Base-by-base conservation (phyloP, 2,797 vertebrate genomes). In the Acanthurus leucopareius region DNA sequence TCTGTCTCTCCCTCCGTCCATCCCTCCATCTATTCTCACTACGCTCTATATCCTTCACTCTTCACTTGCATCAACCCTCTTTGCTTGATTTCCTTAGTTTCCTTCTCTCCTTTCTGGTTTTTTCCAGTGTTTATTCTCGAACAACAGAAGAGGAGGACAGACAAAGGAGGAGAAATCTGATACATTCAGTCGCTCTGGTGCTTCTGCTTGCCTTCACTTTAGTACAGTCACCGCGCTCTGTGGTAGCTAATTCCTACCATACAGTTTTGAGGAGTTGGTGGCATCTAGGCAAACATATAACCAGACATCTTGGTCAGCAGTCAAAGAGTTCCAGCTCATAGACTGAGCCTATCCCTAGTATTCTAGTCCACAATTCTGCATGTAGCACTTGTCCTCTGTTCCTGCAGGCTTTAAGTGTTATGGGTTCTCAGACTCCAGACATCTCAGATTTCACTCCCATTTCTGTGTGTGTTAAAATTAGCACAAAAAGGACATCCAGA, bases 101-200 rank as follows among this genome's bases (percentile, higher is more conserved):
- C 35, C 49, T 49, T 52, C 11, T 14, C 22, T 10, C 20, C 49
- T 44, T 17, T 11, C 0, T 22, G 9, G 1, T 75, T 10, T 65
- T 64, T 65, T 77, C 83, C 85, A 85, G 80, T 87, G 78, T 87
- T 79, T 81, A 75, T 62, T 85, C 15, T 22, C 4, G 5, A 25
- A 62, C 44, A 40, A 44, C 45, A 20, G 59, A 68, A 47, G 20
- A 60, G 64, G 40, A 73, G 54, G 15, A 56, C 22, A n/a, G 17
- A 62, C 25, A 54, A n/a, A 48, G 56, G 35, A 58, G 69, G 74
- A 66, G 32, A 60, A 66, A 77, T 51, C n/a, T 15, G 48, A 70
- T 90, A 85, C 86, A 85, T 87, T 91, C 89, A 84, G 68, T 65
- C 2, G 62, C 53, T 75, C 64, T 66, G 60, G 71, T 65, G 69